These are phyloP conservation scores for Cyrtonyx montezumae DNA, from an alignment of 2,113 vertebrate genomes.

Conservation along the genomic window DNA sequence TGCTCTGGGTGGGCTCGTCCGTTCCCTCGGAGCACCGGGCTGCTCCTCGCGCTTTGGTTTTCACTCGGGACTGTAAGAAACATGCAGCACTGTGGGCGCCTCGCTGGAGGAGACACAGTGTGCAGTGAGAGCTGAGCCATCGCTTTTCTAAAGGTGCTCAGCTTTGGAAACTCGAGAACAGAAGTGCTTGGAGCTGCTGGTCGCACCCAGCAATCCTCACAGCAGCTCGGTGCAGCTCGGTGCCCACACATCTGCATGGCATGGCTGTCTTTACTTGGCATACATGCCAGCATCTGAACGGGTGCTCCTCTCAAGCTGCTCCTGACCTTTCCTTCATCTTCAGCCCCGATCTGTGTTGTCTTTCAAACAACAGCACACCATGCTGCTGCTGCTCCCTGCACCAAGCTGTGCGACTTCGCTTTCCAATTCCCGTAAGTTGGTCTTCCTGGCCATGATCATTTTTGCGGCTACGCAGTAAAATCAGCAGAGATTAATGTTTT, in stretches of 20 bases:
- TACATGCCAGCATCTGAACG: background rate
- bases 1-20: constrained; percentile 42
- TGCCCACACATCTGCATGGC: rapidly evolving
- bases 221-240: background rate
- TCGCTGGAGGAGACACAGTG: background rate
- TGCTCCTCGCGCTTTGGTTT: constrained; percentile 35
- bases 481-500: constrained; percentile 19
- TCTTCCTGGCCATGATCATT: background rate
- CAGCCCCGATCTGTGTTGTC: background rate
- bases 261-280: background rate
- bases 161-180: background rate
- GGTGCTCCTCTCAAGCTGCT: background rate
- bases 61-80: background rate
- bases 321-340: background rate
- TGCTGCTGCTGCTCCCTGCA: background rate
- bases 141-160: constrained; percentile 10
- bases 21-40: background rate
- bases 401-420: constrained; percentile 25
- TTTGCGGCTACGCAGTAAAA: constrained; percentile 43
- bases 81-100: background rate
- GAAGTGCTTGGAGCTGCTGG: background rate
- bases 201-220: rapidly evolving
- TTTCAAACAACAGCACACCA: constrained; percentile 8
- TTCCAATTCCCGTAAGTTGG: constrained; percentile 52
- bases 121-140: constrained; percentile 5